Percentiles rank a stretch among this genome's conserved stretches.
phyloP scores from a whole-genome alignment of 64 coral and sea anemone genomes.

The Hydrozoanthus tunicans region DNA sequence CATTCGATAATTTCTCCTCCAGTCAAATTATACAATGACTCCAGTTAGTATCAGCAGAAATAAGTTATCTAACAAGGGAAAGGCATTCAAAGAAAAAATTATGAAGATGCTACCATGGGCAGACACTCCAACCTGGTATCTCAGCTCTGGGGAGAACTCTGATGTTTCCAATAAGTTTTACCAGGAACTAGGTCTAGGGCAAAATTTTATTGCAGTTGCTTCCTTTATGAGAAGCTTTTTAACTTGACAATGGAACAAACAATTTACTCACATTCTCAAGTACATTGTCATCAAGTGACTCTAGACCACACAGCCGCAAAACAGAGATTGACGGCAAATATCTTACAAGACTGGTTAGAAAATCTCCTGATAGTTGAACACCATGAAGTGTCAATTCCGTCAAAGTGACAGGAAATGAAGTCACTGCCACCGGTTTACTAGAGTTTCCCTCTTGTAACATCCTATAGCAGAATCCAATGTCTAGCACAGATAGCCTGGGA shows the following conservation, averaged over 20 bases:
- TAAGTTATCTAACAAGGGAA: no score
- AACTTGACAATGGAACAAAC: background rate
- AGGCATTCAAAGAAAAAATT: no score
- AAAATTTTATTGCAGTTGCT: no score
- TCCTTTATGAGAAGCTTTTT: no score
- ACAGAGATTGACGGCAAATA: slow-evolving; percentile 53
- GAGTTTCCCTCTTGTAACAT: slow-evolving; percentile 61
- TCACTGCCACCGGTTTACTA: slow-evolving; percentile 33
- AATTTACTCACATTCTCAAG: slow-evolving; percentile 62
- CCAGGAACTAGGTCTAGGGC: no score
- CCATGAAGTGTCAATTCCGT: slow-evolving; percentile 84
- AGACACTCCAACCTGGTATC: no score
- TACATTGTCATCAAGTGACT: slow-evolving; percentile 70
- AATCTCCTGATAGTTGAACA: slow-evolving; percentile 60
- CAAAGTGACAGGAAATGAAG: slow-evolving; percentile 61
- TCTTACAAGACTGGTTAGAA: slow-evolving; percentile 52
- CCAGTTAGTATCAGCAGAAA: no score
- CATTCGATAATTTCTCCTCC: no score
- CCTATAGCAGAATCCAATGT: slow-evolving; percentile 89
- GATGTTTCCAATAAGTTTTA: no score
- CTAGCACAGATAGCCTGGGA: slow-evolving; percentile 70
- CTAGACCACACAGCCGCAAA: slow-evolving; percentile 80
- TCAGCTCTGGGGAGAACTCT: no score
- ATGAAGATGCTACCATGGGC: no score
- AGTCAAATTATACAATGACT: no score